Conservation (phyloP, 2,113 vertebrate genomes). For the Pterophyllum scalare region DNA sequence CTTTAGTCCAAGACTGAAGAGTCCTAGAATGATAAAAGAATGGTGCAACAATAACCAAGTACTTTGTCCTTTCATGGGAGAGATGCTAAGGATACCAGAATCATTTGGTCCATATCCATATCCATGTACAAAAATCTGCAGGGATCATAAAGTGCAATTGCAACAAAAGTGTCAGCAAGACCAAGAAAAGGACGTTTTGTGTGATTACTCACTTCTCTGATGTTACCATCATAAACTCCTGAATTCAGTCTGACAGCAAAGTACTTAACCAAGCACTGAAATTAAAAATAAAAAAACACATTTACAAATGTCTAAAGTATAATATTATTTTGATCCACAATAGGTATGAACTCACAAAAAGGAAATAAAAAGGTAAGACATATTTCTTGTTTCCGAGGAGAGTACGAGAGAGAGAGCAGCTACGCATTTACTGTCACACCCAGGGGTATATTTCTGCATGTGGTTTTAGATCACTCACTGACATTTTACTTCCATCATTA, state of each 20-base stretch:
- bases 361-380: neutral
- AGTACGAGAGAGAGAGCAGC: conserved; percentile 48
- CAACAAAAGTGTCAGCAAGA: neutral
- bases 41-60: neutral
- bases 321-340: neutral
- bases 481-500: conserved; percentile 35
- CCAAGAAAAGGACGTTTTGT: neutral
- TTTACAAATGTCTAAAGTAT: conserved; percentile 9
- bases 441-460: conserved; percentile 49
- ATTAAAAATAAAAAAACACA: neutral
- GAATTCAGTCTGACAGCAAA: neutral
- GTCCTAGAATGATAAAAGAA: neutral
- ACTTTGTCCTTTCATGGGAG: neutral
- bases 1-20: neutral
- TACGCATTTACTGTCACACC: conserved; percentile 51
- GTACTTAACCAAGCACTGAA: neutral
- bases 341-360: neutral
- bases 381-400: neutral
- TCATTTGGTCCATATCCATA: neutral
- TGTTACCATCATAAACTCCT: neutral
- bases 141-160: neutral
- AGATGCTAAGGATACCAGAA: no score
- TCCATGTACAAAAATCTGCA: neutral
- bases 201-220: conserved; percentile 3
- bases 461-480: conserved; percentile 48